Conservation (phyloP, 2,797 vertebrate genomes). For the Cottoperca gobio region DNA sequence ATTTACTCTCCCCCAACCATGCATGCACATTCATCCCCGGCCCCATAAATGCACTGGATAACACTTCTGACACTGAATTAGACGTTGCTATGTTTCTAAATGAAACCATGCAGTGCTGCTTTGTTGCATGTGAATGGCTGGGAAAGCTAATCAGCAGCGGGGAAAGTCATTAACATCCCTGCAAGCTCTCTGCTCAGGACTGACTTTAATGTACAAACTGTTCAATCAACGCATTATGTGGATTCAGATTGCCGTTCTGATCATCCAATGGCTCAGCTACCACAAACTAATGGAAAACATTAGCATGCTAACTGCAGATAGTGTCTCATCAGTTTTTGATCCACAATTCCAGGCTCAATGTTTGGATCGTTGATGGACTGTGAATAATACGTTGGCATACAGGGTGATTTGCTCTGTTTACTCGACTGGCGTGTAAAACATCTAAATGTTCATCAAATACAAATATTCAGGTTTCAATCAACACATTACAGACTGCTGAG, state of each 20-base stretch:
- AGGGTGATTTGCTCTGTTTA: slow-evolving; percentile 65
- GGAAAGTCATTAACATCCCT: slow-evolving; percentile 80
- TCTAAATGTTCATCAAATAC: slow-evolving; percentile 54
- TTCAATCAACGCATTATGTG: slow-evolving; percentile 77
- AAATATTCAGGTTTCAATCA: slow-evolving; percentile 53
- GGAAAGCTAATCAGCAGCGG: slow-evolving; percentile 74
- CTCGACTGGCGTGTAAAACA: slow-evolving; percentile 53
- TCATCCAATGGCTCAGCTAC: slow-evolving; percentile 74
- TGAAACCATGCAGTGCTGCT: slow-evolving; percentile 64
- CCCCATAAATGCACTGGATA: slow-evolving; percentile 52
- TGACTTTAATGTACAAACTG: slow-evolving; percentile 80
- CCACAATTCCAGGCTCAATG: slow-evolving; percentile 61
- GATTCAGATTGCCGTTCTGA: slow-evolving; percentile 76
- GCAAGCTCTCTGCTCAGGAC: slow-evolving; percentile 65
- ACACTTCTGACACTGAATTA: slow-evolving; percentile 65
- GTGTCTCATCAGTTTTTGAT: slow-evolving; percentile 72
- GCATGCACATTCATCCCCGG: slow-evolving; percentile 64
- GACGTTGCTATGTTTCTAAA: slow-evolving; percentile 61
- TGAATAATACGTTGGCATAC: slow-evolving; percentile 63
- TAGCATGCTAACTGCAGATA: slow-evolving; percentile 73
- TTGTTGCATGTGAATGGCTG: slow-evolving; percentile 68
- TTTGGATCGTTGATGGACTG: slow-evolving; percentile 68
- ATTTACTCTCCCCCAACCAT: slow-evolving; percentile 68
- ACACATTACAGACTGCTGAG: slow-evolving; percentile 33
- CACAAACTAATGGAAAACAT: slow-evolving; percentile 77